phyloP scores from a whole-genome alignment of 64 coral and sea anemone genomes.

The Platygyra sinensis region DNA sequence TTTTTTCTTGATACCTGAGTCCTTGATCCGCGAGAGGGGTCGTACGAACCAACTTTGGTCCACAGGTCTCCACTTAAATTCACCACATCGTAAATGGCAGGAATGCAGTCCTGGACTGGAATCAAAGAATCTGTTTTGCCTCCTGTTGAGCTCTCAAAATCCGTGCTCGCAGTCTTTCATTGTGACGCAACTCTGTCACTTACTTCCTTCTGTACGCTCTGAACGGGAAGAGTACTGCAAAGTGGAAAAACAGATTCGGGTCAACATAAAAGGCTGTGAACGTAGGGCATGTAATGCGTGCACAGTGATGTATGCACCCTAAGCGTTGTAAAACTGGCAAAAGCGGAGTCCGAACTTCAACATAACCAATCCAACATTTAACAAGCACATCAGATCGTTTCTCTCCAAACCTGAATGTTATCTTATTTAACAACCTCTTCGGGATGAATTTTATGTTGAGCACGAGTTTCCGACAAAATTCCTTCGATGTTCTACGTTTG shows the following conservation, averaged over 20 bases:
- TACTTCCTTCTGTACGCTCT: conserved; percentile 70
- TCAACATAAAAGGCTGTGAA: too few relatives aligned
- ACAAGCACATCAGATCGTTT: too few relatives aligned
- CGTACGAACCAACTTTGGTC: conserved; percentile 69
- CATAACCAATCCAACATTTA: too few relatives aligned
- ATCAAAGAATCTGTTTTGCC: conserved; percentile 85
- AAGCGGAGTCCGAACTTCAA: too few relatives aligned
- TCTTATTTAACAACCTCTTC: too few relatives aligned
- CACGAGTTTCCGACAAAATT: not conserved
- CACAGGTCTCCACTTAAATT: conserved; percentile 90
- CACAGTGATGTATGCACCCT: not conserved
- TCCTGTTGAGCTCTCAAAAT: conserved; percentile 77
- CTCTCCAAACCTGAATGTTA: too few relatives aligned
- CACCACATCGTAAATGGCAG: conserved; percentile 81
- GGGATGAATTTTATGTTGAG: too few relatives aligned
- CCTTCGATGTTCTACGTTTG: not conserved
- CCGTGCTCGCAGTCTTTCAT: conserved; percentile 83
- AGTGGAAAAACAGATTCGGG: too few relatives aligned
- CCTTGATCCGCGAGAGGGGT: conserved; percentile 42
- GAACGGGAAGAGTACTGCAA: conserved; percentile 70
- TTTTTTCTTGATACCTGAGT: conserved; percentile 67
- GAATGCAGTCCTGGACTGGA: conserved; percentile 81
- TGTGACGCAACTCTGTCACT: conserved; percentile 69
- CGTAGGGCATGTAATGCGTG: not conserved
- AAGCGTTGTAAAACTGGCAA: not conserved